Percentiles rank a stretch among this genome's conserved stretches.
These are phyloP conservation scores for Phylloscopus trochilus DNA, from an alignment of 2,113 vertebrate genomes.

Conservation along the genomic window DNA sequence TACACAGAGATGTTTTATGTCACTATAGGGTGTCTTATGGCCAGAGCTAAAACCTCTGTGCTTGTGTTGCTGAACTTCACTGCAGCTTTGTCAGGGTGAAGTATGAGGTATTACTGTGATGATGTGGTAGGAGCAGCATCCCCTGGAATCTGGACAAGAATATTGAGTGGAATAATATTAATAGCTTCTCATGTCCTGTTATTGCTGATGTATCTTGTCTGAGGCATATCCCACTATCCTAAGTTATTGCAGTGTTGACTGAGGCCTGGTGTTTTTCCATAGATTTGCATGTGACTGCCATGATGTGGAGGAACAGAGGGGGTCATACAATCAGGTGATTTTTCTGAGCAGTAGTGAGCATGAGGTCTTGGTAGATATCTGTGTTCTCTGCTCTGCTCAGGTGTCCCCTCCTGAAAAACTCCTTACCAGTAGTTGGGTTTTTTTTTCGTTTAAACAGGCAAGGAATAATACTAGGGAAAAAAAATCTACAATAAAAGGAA, in stretches of 20 bases:
- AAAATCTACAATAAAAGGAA: neutral
- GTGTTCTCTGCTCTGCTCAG: neutral
- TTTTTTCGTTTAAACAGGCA: neutral
- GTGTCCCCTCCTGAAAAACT: neutral
- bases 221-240: neutral
- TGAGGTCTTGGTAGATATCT: neutral
- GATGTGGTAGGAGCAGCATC: neutral
- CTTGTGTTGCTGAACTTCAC: neutral
- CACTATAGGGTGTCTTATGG: neutral
- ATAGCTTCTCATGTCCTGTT: neutral
- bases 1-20: neutral
- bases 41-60: neutral
- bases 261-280: neutral
- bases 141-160: neutral
- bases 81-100: neutral
- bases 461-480: neutral
- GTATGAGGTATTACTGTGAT: neutral
- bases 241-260: neutral
- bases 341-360: neutral
- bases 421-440: neutral
- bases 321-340: neutral
- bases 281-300: neutral
- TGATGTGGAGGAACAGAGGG: neutral
- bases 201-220: neutral
- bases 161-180: neutral